A percentile compares a stretch with the other conserved stretches of the same genome.
phyloP scores from a whole-genome alignment of 2,113 vertebrate species.

The Rhizomys pruinosus region DNA sequence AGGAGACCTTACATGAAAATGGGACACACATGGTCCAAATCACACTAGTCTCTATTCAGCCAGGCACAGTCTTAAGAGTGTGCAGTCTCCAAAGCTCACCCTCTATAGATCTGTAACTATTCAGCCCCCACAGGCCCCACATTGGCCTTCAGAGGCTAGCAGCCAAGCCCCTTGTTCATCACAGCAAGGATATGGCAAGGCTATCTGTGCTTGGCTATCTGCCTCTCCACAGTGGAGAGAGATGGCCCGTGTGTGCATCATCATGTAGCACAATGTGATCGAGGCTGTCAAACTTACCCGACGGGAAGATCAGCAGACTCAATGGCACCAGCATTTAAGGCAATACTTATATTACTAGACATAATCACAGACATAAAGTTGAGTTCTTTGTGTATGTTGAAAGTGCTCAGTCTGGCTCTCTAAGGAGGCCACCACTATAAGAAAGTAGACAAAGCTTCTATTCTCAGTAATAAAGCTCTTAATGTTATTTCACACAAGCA shows the following conservation, averaged over 20 bases:
- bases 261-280: rapidly evolving
- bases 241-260: no score
- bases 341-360: no score
- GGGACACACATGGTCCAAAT: rapidly evolving
- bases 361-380: not conserved
- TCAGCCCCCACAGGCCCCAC: not conserved
- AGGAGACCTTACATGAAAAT: not conserved
- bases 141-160: not conserved
- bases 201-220: not conserved
- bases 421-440: not conserved
- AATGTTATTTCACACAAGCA: not conserved
- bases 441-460: not conserved
- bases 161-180: not conserved
- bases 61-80: rapidly evolving
- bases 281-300: not conserved
- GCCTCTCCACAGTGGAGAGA: no score
- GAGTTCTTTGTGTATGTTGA: not conserved
- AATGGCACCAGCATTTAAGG: no score
- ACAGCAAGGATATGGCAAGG: not conserved
- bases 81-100: rapidly evolving
- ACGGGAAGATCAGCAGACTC: not conserved
- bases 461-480: not conserved
- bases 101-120: rapidly evolving
- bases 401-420: not conserved
- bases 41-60: no score